Evolutionary conservation across 2,113 vertebrate species (phyloP).

Genomic region (Sialia sialis): DNA sequence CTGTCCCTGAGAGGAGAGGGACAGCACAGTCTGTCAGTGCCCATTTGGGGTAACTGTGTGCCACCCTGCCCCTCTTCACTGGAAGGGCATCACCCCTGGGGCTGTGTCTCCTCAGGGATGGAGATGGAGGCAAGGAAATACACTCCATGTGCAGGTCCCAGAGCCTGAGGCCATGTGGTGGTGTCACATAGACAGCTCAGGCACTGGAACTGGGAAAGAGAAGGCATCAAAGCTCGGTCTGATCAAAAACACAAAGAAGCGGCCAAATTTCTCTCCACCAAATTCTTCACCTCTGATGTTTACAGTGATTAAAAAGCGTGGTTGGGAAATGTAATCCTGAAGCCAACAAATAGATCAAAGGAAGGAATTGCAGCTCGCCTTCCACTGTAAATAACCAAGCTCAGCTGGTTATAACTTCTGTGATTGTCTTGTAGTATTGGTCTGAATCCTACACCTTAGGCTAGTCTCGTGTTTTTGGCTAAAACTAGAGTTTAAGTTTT

Average conservation of each 20-base stretch:
- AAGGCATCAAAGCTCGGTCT: neutral
- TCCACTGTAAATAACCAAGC: neutral
- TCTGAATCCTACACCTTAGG: neutral
- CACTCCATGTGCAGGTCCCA: neutral
- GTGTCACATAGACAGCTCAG: neutral
- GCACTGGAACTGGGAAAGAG: neutral
- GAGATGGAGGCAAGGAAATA: neutral
- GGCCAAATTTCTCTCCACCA: neutral
- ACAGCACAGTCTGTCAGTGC: rapidly evolving
- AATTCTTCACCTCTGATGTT: constrained; percentile 5
- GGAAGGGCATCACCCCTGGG: neutral
- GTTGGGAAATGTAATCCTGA: constrained; percentile 10
- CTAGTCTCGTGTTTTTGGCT: neutral
- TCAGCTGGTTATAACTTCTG: neutral
- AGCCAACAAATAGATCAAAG: constrained; percentile 1
- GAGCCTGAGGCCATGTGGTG: rapidly evolving
- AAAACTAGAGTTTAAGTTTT: neutral
- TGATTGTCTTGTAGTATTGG: neutral
- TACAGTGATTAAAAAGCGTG: constrained; percentile 1
- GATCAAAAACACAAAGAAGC: neutral
- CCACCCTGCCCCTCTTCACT: neutral
- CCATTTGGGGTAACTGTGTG: neutral
- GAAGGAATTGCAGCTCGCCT: neutral
- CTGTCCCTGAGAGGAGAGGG: neutral
- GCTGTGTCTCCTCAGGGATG: rapidly evolving